These are phyloP conservation scores for Porites cylindrica DNA, from an alignment of 92 coral and sea anemone genomes.

Conservation along the genomic window DNA sequence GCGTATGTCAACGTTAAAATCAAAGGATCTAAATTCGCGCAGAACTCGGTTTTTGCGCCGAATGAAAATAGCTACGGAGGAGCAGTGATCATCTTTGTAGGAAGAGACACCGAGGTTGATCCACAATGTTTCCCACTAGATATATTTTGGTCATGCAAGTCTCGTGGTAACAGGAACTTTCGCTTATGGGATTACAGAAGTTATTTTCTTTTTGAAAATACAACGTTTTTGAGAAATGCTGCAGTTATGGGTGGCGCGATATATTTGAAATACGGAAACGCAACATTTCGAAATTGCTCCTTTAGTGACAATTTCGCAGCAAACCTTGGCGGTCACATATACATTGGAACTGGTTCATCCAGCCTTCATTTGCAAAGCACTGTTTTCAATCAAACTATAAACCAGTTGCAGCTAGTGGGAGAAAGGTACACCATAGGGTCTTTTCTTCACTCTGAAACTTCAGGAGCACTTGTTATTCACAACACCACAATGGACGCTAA, in stretches of 20 bases:
- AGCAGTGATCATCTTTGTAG: not conserved
- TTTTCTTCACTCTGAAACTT: conserved; percentile 59
- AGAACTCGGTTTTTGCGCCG: not conserved
- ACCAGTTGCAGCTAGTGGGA: not conserved
- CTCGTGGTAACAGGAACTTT: not conserved
- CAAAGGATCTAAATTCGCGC: not conserved
- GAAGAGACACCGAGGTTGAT: not conserved
- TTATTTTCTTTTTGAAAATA: conserved; percentile 23
- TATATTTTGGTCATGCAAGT: not conserved
- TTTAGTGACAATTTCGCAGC: conserved; percentile 67
- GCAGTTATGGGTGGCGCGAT: conserved; percentile 72
- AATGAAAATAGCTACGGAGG: not conserved
- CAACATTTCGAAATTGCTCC: conserved; percentile 41
- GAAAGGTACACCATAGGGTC: not conserved
- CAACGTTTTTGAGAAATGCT: conserved; percentile 58
- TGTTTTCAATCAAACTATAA: conserved; percentile 21
- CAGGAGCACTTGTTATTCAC: conserved; percentile 48
- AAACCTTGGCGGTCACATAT: conserved; percentile 47
- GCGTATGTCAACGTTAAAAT: not conserved
- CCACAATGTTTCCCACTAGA: not conserved
- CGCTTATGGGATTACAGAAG: conserved; percentile 61
- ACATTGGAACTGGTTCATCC: conserved; percentile 7
- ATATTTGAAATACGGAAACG: conserved; percentile 46
- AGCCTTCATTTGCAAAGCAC: conserved; percentile 12
- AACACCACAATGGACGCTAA: conserved; percentile 26